Percentiles rank a stretch among this genome's conserved stretches.
Evolutionary conservation across 2,888 invertebrate genomes (phyloP).

Genomic region (Drosophila atripex): DNA sequence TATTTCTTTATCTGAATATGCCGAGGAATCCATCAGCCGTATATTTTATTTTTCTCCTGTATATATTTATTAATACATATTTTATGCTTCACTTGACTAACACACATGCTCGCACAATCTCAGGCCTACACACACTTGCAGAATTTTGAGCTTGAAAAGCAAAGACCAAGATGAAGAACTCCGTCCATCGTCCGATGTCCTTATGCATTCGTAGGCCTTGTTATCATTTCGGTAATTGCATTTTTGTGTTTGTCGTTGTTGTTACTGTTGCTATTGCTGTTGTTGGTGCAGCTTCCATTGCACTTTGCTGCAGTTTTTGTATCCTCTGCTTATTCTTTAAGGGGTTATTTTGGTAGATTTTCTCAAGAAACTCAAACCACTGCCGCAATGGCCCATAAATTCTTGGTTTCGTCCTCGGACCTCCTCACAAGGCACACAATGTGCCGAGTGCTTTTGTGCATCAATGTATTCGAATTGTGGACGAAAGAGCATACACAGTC

Average conservation of each 20-base stretch:
- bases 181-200: conserved; percentile 47
- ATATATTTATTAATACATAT: conserved; percentile 66
- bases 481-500: conserved; percentile 14
- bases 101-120: conserved; percentile 6
- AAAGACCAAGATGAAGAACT: conserved; percentile 50
- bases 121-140: conserved; percentile 13
- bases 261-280: conserved; percentile 39
- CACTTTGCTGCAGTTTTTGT: conserved; percentile 55
- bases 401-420: conserved; percentile 42
- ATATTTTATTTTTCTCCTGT: conserved; percentile 12
- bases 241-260: conserved; percentile 76
- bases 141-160: conserved; percentile 45
- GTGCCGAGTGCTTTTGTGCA: conserved; percentile 35
- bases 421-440: conserved; percentile 25
- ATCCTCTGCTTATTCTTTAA: conserved; percentile 57
- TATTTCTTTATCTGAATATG: neutral
- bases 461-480: conserved; percentile 35
- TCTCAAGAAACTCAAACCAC: conserved; percentile 75
- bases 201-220: conserved; percentile 70
- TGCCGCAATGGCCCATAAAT: conserved; percentile 51
- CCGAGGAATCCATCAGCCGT: conserved; percentile 15
- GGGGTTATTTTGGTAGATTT: conserved; percentile 68
- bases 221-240: conserved; percentile 79
- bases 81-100: conserved; percentile 61
- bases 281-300: conserved; percentile 1